These are phyloP conservation scores for Ennomos fuscantarius DNA, from an alignment of 2,888 invertebrate species.

Conservation along the genomic window DNA sequence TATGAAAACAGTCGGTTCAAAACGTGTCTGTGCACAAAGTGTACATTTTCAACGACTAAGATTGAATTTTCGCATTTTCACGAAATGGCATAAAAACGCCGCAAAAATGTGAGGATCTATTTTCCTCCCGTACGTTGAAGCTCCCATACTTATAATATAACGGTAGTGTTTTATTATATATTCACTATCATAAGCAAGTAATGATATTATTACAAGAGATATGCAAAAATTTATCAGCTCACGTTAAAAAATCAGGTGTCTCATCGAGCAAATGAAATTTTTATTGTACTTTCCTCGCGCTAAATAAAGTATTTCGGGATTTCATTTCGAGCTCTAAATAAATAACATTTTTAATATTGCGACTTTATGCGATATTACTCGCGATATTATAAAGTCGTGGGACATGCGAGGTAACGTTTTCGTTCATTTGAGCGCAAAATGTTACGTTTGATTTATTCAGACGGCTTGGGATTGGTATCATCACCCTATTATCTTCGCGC, in stretches of 20 bases:
- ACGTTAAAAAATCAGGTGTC: slow-evolving; percentile 39
- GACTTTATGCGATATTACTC: slow-evolving; percentile 37
- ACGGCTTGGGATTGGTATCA: slow-evolving; percentile 44
- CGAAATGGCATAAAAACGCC: slow-evolving; percentile 61
- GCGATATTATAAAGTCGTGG: slow-evolving; percentile 36
- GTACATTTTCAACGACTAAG: slow-evolving; percentile 62
- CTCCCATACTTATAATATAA: slow-evolving; percentile 50
- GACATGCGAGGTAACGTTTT: slow-evolving; percentile 21
- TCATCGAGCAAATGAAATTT: slow-evolving; percentile 41
- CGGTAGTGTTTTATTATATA: slow-evolving; percentile 45
- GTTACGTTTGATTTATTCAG: slow-evolving; percentile 50
- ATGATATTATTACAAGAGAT: slow-evolving; percentile 25
- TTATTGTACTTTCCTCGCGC: slow-evolving; percentile 39
- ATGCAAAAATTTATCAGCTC: slow-evolving; percentile 32
- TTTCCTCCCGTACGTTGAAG: too few species aligned
- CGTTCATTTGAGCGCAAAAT: slow-evolving; percentile 24
- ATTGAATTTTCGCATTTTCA: slow-evolving; percentile 64
- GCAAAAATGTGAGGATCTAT: slow-evolving; percentile 65
- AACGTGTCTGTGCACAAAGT: slow-evolving; percentile 60
- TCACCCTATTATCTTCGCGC: too few species aligned
- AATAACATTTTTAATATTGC: slow-evolving; percentile 40
- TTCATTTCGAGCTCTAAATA: slow-evolving; percentile 36
- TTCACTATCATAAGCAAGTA: slow-evolving; percentile 24
- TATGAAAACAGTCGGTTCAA: slow-evolving; percentile 54
- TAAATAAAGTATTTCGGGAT: slow-evolving; percentile 36